phyloP scores from a whole-genome alignment of 2,113 vertebrate species.

The Pollachius pollachius region DNA sequence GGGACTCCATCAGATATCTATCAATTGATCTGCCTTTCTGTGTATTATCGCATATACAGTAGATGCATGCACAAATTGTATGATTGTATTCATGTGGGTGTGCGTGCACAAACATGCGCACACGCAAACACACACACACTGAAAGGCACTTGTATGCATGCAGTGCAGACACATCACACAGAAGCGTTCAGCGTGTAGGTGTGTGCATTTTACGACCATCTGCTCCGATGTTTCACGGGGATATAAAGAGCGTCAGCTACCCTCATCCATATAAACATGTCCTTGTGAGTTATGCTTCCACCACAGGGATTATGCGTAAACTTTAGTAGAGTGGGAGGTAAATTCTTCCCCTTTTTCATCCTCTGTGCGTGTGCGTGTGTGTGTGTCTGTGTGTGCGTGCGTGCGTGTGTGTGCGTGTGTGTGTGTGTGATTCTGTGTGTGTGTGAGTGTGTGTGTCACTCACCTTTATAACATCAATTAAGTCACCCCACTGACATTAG shows the following conservation, averaged over 20 bases:
- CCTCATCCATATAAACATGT: slow-evolving; percentile 67
- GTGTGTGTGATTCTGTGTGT: slow-evolving; percentile 17
- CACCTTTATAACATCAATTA: slow-evolving; percentile 48
- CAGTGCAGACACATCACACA: slow-evolving; percentile 7
- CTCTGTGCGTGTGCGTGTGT: slow-evolving; percentile 16
- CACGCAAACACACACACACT: background rate
- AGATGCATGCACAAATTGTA: no score
- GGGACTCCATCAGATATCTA: no score
- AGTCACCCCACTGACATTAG: slow-evolving; percentile 34
- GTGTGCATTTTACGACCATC: slow-evolving; percentile 64
- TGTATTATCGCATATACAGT: no score
- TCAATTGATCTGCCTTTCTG: no score
- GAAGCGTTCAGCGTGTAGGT: slow-evolving; percentile 38
- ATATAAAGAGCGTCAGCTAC: slow-evolving; percentile 51
- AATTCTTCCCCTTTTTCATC: slow-evolving; percentile 35
- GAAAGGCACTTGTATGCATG: background rate
- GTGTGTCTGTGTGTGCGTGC: slow-evolving; percentile 17
- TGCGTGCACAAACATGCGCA: background rate
- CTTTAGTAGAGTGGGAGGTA: slow-evolving; percentile 48
- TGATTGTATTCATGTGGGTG: no score
- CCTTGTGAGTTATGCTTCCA: slow-evolving; percentile 64
- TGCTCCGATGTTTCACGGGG: slow-evolving; percentile 60
- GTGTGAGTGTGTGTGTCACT: slow-evolving; percentile 21
- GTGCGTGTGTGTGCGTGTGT: slow-evolving; percentile 21
- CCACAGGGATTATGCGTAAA: slow-evolving; percentile 51